Base-by-base conservation (phyloP, 2,888 invertebrate species). In the Lottia gigantea region DNA sequence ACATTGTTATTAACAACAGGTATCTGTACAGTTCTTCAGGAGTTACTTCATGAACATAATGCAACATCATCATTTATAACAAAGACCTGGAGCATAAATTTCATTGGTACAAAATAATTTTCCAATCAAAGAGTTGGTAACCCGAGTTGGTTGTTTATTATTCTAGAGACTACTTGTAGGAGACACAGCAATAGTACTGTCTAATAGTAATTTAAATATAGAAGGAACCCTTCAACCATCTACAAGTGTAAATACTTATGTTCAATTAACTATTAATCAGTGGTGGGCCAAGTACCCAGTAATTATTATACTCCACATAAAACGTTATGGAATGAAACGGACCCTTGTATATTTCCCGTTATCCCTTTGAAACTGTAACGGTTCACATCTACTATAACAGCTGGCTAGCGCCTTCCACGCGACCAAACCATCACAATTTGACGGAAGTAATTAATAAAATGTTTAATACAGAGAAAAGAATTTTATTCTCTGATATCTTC, bases 381-480 rank as follows among this genome's bases (percentile, higher is more conserved):
- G 55, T 55, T 55, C 55, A 55, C 55, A 23, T 55, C 19, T 55
- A 55, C 55, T 23, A 2, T 23, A 55, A 55, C 55, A 55, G 55
- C 55, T 55, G 55, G 23, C 55, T 19, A 19, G 55, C 55, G 55
- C 55, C 55, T 12, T 55, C 19, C 55, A 55, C 55, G 55, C 55
- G 55, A 55, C 55, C 23, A 55, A 55, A 19, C 23, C 55, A 55
- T 55, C 55, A 55, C 55, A 23, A n/a, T 55, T 55, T 55, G 55
- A 55, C 55, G 55, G 55, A 55, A 55, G 55, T 55, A 55, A 55
- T 55, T 55, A 55, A 55, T 55, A 55, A 55, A 55, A 55, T 23
- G 55, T 19, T 23, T 19, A 55, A 23, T 19, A 23, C 19, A 55
- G 15, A 19, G 23, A 23, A 55, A 55, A 55, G 55, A 23, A 23